Evolutionary conservation across 2,888 invertebrate species (phyloP).

Genomic region (Cabera pusaria): DNA sequence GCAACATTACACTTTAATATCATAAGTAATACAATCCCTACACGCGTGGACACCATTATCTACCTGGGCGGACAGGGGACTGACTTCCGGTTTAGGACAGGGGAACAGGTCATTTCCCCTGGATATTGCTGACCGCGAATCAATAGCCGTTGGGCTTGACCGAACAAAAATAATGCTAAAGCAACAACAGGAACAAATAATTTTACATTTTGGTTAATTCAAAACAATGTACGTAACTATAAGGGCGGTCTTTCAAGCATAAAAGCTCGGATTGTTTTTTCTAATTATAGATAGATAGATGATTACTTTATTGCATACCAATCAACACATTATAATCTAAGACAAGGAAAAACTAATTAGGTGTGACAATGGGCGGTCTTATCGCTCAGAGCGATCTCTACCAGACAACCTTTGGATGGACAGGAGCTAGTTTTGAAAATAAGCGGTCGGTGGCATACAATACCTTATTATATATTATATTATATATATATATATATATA

Average conservation of each 20-base stretch:
- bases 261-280: no score
- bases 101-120: constrained; percentile 48
- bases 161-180: constrained; percentile 2
- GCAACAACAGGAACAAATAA: neutral
- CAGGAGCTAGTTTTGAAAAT: no score
- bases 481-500: no score
- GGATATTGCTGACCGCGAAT: constrained; percentile 42
- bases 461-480: no score
- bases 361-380: no score
- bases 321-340: no score
- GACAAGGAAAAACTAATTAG: no score
- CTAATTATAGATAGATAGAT: no score
- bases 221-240: neutral
- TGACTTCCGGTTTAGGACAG: constrained; percentile 52
- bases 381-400: no score
- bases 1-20: constrained; percentile 15
- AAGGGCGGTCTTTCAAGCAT: neutral
- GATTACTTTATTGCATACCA: no score
- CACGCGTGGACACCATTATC: constrained; percentile 51
- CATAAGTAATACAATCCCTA: constrained; percentile 29
- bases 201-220: constrained; percentile 1
- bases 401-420: no score
- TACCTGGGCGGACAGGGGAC: constrained; percentile 41
- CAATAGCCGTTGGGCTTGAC: constrained; percentile 31
- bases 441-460: no score